Evolutionary conservation across 2,113 vertebrate species (phyloP).

Genomic region (Chaetops frenatus): DNA sequence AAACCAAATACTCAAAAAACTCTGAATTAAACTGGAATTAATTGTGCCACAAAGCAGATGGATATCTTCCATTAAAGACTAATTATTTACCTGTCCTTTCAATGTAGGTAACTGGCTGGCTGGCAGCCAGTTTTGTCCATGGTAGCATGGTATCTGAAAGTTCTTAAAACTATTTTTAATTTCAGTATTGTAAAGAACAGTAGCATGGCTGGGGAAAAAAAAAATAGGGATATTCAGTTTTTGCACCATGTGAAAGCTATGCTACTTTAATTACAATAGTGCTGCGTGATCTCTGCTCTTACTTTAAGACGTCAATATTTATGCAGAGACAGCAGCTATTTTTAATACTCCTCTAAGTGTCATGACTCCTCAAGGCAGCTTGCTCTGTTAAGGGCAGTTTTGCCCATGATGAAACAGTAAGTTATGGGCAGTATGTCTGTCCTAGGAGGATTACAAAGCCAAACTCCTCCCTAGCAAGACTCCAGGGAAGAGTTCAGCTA

Average conservation of each 20-base stretch:
- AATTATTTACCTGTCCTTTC: constrained; percentile 20
- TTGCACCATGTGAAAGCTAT: not conserved
- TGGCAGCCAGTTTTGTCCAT: not conserved
- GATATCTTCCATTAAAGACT: constrained; percentile 3
- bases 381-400: not conserved
- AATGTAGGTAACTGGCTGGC: not conserved
- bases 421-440: not conserved
- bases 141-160: not conserved
- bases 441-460: not conserved
- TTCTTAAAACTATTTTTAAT: not conserved
- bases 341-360: not conserved
- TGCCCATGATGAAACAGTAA: not conserved
- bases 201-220: not conserved
- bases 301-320: constrained; percentile 1
- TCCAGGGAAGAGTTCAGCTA: constrained; percentile 20
- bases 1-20: constrained; percentile 10
- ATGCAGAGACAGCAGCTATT: constrained; percentile 3
- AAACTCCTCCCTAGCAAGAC: not conserved
- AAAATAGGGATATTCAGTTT: not conserved
- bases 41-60: constrained; percentile 12
- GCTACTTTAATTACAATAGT: not conserved
- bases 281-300: not conserved
- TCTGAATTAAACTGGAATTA: constrained; percentile 1
- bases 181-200: not conserved
- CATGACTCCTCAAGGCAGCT: not conserved